Evolutionary conservation across 2,797 vertebrate species (phyloP), one percentile per base, ranked within the genome.

Genomic region (Siniperca scherzeri): DNA sequence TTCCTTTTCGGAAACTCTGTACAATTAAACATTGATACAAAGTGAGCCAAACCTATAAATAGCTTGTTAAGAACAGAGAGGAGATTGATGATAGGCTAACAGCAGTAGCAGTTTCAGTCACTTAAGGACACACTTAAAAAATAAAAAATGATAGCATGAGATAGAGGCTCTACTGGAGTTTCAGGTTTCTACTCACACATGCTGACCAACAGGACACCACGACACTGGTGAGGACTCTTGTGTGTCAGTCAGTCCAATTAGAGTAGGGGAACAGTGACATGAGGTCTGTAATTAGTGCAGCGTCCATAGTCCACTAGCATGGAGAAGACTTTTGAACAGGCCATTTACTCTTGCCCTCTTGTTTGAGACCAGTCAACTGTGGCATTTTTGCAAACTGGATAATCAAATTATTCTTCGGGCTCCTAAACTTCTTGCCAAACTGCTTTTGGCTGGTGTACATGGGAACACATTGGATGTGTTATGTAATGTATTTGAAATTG

Each of bases 11-110:
- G 56, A 25, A 76, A 70, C 42, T 66, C 40, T 53, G 40, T 44
- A 80, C 77, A 87, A 88, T 92, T 85, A 90, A 89, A 92, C 86
- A 88, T 90, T 94, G 55, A 93, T 90, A 86, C 78, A 68, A 83
- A 75, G 66, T 46, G 74, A 89, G 72, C 27, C 44, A 13, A 77
- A 52, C 22, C 82, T 90, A 92, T 88, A 81, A 90, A 91, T 90
- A 87, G 77, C 68, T 71, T 70, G 76, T 82, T 86, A 84, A 70
- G 60, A 89, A 87, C 83, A 86, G 67, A 84, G 83, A 25, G 70
- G 61, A 89, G 76, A 80, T 86, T 87, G 88, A 85, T 78, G 74
- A 84, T 21, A 38, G 67, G 73, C 80, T 52, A 70, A 77, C 44
- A 30, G 77, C 40, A 8, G 61, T n/a, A 79, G 83, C 71, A 53